Evolutionary conservation across 2,113 vertebrate genomes (phyloP), one percentile per base, ranked within the genome.

Genomic region (Pomatorhinus ruficollis): DNA sequence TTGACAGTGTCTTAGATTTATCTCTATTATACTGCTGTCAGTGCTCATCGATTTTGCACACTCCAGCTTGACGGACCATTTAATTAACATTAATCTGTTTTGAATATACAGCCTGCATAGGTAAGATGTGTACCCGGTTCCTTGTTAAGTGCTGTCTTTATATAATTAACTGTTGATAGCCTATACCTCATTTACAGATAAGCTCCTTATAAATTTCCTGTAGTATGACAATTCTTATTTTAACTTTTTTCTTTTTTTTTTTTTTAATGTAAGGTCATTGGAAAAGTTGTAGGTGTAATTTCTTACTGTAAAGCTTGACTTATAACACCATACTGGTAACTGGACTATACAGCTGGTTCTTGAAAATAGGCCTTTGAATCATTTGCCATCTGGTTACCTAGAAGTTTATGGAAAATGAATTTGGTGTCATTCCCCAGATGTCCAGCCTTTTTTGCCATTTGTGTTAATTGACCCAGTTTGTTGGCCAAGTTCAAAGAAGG

Each of bases 31-130:
- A 47, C 52, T 93, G 84, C 93, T 93, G 95, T 90, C 92, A 86
- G 92, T 63, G 52, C 54, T 94, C 87, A 96, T 83, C n/a, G 85
- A 90, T 95, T 97, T 86, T 91, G 82, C 93, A 89, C 33, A 69
- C 54, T 88, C 71, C 44, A 86, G 82, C 90, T 90, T 96, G 96
- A 94, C 45, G 85, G 96, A 85, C 95, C 95, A 96, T 94, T 96
- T 96, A 96, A 97, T 97, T 96, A 96, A 94, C 93, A 96, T 97
- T 96, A 96, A 96, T 96, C 82, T 96, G 95, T 91, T 96, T 94
- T 96, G 90, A 93, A 94, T 94, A 90, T 95, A 84, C 93, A 90
- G 71, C 28, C 79, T 85, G 90, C 79, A 80, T 76, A 94, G 84
- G 82, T 95, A 91, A 94, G 82, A 91, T 52, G 59, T 42, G 42